Evolutionary conservation across 2,113 vertebrate genomes (phyloP), one percentile per base, ranked within the genome.

Genomic region (Chaetodon trifascialis): DNA sequence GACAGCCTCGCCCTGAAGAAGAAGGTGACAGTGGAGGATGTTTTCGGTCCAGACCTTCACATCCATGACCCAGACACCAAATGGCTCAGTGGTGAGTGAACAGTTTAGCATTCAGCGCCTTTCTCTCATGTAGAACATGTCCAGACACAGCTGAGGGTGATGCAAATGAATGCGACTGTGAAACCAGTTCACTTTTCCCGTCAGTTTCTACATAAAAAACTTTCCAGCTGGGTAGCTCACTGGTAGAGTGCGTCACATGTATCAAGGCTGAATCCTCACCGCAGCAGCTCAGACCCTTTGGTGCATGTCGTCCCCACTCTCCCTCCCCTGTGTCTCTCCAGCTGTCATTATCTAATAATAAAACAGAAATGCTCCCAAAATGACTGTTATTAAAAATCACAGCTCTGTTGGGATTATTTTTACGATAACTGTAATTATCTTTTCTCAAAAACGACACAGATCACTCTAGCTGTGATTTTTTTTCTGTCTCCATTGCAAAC

Each of bases 1-100:
- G 96, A 97, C 91, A 98, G 96, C 85, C 95, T 98, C 74, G 98
- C 97, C 89, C 96, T 96, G 25, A 99, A 97, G 95, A 97, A 96
- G 90, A 99, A 97, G 90, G 96, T 99, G 89, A 97, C 96, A 0
- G 85, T 99, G 56, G 97, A 98, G 76, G 97, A 99, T 86, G 93
- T 99, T 58, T 97, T 97, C 90, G 97, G 96, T 56, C 92, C 93
- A 44, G 96, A 97, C 63, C 96, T 99, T 87, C 96, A 92, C 89
- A 94, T 97, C 84, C 97, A 98, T 1, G 96, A 99, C 86, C 97
- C 98, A 0, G 95, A 97, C 21, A 96, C 97, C 14, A 96, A 95
- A 86, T 99, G 98, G 98, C 96, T 99, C 89, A 97, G 93, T 0
- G 96, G 98, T 99, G 84, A 96, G 97, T 96, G 65, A 79, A 54